These are phyloP conservation scores for Kryptolebias ocellatus DNA, from an alignment of 2,797 vertebrate genomes.

Conservation along the genomic window DNA sequence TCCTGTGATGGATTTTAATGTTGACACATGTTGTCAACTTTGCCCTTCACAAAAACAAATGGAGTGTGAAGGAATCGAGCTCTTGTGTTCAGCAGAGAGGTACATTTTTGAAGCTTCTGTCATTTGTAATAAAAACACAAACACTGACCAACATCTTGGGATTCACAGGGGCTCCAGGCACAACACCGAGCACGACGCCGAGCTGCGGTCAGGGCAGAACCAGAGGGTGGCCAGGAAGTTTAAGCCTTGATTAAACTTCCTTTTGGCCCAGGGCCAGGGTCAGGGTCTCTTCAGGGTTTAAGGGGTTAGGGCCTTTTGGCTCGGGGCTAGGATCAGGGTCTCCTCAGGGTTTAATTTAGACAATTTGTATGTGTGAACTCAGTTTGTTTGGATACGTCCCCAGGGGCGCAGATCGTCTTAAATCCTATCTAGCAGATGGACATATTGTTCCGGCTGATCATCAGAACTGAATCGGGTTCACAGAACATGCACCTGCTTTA, in stretches of 20 bases:
- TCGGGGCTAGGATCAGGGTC: too few species aligned
- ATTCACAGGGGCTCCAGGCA: background rate
- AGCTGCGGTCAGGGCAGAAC: background rate
- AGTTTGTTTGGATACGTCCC: too few species aligned
- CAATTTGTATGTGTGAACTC: too few species aligned
- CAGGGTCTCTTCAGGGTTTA: too few species aligned
- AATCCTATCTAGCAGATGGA: background rate
- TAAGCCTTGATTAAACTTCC: too few species aligned
- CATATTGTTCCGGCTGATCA: background rate
- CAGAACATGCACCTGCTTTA: background rate
- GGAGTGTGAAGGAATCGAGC: constrained; percentile 25
- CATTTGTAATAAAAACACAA: constrained; percentile 14
- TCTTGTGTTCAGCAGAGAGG: constrained; percentile 31
- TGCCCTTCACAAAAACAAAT: constrained; percentile 55
- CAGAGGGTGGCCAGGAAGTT: background rate
- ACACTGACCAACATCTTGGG: constrained; percentile 1
- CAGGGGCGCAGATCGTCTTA: too few species aligned
- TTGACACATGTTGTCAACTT: constrained; percentile 54
- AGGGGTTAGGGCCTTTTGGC: too few species aligned
- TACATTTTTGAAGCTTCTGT: constrained; percentile 29
- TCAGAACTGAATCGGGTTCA: background rate
- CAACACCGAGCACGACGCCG: too few species aligned
- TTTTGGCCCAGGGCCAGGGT: too few species aligned
- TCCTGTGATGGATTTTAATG: constrained; percentile 52
- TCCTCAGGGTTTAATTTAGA: too few species aligned